A percentile compares a stretch with the other conserved stretches of the same genome.
These are phyloP conservation scores for Clarias platycephalus DNA, from an alignment of 2,797 vertebrate genomes.

Conservation along the genomic window DNA sequence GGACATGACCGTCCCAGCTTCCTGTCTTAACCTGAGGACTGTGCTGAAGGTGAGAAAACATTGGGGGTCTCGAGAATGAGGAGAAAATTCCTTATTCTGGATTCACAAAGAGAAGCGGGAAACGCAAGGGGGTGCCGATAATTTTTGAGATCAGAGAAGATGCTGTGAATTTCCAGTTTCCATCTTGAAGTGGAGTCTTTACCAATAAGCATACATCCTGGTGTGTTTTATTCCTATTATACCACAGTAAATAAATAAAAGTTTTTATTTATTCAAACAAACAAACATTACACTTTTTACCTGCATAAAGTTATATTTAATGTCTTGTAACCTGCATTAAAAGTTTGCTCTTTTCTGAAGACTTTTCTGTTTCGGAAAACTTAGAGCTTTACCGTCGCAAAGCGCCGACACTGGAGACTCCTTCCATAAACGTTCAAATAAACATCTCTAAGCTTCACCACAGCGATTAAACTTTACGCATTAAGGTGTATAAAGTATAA, in stretches of 20 bases:
- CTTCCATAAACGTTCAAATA: not conserved
- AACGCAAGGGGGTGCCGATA: not conserved
- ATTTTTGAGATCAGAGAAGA: not conserved
- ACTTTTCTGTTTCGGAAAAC: no score
- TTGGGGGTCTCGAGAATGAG: not conserved
- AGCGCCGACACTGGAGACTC: not conserved
- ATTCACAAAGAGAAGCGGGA: no score
- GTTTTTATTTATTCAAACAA: not conserved
- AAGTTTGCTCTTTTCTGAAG: no score
- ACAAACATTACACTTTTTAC: not conserved
- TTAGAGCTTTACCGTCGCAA: not conserved
- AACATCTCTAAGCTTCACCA: not conserved
- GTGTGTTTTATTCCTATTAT: not conserved
- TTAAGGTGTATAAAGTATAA: no score
- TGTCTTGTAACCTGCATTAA: no score
- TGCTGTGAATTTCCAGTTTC: not conserved
- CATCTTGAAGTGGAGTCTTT: not conserved
- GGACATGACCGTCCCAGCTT: not conserved
- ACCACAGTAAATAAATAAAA: not conserved
- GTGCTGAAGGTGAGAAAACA: not conserved
- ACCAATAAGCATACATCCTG: not conserved
- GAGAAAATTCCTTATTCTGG: not conserved
- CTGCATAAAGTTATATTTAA: no score
- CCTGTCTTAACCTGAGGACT: not conserved
- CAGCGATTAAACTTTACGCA: not conserved